Percentiles rank a stretch among this genome's conserved stretches.
Conservation (phyloP, 2,888 invertebrate genomes). For the Eilema griseolum region DNA sequence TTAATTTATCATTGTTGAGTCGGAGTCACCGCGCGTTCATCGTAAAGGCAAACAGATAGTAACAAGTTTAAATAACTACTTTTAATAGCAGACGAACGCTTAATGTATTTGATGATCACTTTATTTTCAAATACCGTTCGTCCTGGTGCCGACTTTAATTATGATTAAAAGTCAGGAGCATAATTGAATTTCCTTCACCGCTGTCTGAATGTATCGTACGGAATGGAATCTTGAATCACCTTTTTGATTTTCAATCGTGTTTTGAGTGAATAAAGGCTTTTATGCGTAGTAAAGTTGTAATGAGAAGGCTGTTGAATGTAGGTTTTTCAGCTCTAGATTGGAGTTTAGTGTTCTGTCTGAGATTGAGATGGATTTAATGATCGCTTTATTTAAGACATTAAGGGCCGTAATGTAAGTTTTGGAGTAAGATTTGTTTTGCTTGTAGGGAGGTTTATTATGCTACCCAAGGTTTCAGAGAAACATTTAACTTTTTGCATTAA, state of each 20-base stretch:
- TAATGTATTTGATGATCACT: slow-evolving; percentile 41
- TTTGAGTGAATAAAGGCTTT: not conserved
- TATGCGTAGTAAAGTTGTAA: slow-evolving; percentile 11
- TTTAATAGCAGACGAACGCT: slow-evolving; percentile 36
- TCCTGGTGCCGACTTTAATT: slow-evolving; percentile 23
- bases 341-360: not conserved
- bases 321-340: slow-evolving; percentile 9
- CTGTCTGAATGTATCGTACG: not conserved
- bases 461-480: not conserved
- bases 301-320: slow-evolving; percentile 1
- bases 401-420: not conserved
- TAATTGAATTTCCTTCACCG: slow-evolving; percentile 18
- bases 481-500: not conserved
- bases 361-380: slow-evolving; percentile 5
- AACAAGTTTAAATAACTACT: slow-evolving; percentile 53
- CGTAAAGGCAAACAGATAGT: slow-evolving; percentile 15
- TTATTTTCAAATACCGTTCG: slow-evolving; percentile 22
- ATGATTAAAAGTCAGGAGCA: slow-evolving; percentile 16
- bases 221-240: slow-evolving; percentile 4
- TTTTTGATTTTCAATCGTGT: slow-evolving; percentile 15
- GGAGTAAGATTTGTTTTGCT: not conserved
- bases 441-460: not conserved
- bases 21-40: not conserved
- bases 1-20: not conserved
- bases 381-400: not conserved